Evolutionary conservation across 2,888 invertebrate species (phyloP), one percentile per base, ranked within the genome.

Genomic region (Eurytoma californica): DNA sequence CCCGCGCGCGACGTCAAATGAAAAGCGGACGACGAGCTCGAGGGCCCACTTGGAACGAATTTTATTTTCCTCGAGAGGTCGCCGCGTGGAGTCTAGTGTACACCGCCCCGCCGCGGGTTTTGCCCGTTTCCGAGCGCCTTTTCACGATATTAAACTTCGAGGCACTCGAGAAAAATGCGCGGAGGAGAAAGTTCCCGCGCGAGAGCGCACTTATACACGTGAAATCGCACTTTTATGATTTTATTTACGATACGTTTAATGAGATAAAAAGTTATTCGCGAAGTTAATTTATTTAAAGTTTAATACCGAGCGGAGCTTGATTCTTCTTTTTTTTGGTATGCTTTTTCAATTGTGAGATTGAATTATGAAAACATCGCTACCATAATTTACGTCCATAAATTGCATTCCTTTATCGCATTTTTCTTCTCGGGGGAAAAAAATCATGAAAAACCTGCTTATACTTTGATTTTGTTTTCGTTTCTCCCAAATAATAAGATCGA

Each of bases 171-270:
- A 18, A 55, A 66, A 63, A 69, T 55, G 28, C n/a, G 14, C n/a
- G n/a, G 14, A 72, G 60, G 78, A 73, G 73, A 79, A 79, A 79
- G 73, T 79, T 63, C 49, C 0, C 57, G n/a, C 20, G 47, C 12
- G 28, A 24, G 39, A 13, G 55, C 57, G 24, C 57, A 9, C 53
- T 47, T 67, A 20, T 66, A 39, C 49, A 13, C 57, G 55, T 73
- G 68, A 55, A 61, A 73, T 78, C 68, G 20, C 39, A n/a, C 30
- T 77, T 77, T 77, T 68, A 68, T 47, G 14, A 73, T 68, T 68
- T 78, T 78, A 68, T 78, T 78, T 73, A 73, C 72, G 68, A 73
- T 72, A 73, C 49, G 30, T 49, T 68, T 68, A 14, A 61, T 3
- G 28, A 78, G 28, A 63, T 73, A 67, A 68, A 73, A 72, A 67